These are phyloP conservation scores for Gymnoscopelus microlampas DNA, from an alignment of 2,797 vertebrate species.

Conservation along the genomic window DNA sequence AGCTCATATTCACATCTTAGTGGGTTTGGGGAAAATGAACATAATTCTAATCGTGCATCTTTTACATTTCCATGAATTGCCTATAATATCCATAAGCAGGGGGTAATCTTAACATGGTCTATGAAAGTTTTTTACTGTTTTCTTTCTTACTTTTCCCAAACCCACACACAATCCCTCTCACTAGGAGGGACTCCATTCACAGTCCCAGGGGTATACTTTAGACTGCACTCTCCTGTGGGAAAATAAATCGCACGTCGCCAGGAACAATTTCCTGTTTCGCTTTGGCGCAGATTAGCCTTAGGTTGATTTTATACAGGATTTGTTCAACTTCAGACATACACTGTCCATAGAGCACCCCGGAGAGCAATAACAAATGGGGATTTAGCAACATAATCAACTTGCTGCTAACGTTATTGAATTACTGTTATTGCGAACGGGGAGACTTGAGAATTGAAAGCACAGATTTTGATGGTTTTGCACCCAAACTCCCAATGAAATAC, in stretches of 20 bases:
- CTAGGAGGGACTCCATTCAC: slow-evolving; percentile 33
- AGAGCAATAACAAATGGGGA: slow-evolving; percentile 44
- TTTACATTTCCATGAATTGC: too few species aligned
- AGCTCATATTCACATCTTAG: not conserved
- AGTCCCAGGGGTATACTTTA: slow-evolving; percentile 54
- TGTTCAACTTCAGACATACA: slow-evolving; percentile 29
- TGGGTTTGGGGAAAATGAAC: too few species aligned
- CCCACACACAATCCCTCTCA: slow-evolving; percentile 57
- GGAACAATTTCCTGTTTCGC: slow-evolving; percentile 66
- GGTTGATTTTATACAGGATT: slow-evolving; percentile 51
- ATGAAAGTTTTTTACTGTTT: too few species aligned
- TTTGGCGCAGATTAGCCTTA: slow-evolving; percentile 46
- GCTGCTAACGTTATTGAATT: not conserved
- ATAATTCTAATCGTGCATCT: too few species aligned
- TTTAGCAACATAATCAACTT: slow-evolving; percentile 24
- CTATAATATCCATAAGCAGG: too few species aligned
- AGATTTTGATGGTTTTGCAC: not conserved
- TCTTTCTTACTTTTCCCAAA: too few species aligned
- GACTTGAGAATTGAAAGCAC: not conserved
- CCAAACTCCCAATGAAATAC: too few species aligned
- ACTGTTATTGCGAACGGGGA: slow-evolving; percentile 1
- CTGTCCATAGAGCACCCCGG: slow-evolving; percentile 1
- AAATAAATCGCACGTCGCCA: slow-evolving; percentile 46
- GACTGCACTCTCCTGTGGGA: slow-evolving; percentile 50
- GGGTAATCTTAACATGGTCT: not conserved